Base-by-base conservation (phyloP, 2,888 invertebrate species). In the Oscheius sp. region DNA sequence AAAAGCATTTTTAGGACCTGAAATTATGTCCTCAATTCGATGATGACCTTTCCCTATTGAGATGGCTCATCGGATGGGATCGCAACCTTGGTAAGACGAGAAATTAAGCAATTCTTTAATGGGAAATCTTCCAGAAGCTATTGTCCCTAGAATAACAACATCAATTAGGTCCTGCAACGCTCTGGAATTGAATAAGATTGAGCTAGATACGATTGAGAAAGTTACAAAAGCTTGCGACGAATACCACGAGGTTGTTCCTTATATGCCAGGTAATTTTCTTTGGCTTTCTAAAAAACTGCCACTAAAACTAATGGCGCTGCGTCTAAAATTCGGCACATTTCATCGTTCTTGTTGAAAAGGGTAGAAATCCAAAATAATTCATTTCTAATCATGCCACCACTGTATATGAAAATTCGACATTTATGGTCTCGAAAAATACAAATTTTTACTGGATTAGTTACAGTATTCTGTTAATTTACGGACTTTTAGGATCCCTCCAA, bases 31-130 rank as follows among this genome's bases (percentile, higher is more conserved):
- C 84, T 2, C 80, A 75, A 9, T 86, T 84, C 64, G 75, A 78
- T 61, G 82, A 82, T 55, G 82, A 84, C 61, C 76, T 77, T 41
- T 80, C 83, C 0, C 58, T 86, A 52, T 73, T 84, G 72, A 73
- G 86, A 69, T 86, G 86, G 86, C 72, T 86, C 13, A 73, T 86
- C 52, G 86, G 85, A 73, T 86, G 86, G 86, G 84, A 85, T 73
- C 64, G 84, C 12, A 77, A 85, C 43, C 66, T 85, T 41, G 85
- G 85, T 84, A 29, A 49, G 72, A 6, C 35, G 9, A 6, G 35
- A 35, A 35, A 53, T 68, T 53, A n/a, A 13, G 7, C 3, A 9
- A 35, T 35, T 35, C 9, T 35, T 35, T 35, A 9, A 35, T 3
- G 35, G 35, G 1, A 58, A 25, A 16, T 29, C 23, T 76, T 79